Evolutionary conservation across 2,113 vertebrate genomes (phyloP), one percentile per base, ranked within the genome.

Genomic region (Glaucomys volans): DNA sequence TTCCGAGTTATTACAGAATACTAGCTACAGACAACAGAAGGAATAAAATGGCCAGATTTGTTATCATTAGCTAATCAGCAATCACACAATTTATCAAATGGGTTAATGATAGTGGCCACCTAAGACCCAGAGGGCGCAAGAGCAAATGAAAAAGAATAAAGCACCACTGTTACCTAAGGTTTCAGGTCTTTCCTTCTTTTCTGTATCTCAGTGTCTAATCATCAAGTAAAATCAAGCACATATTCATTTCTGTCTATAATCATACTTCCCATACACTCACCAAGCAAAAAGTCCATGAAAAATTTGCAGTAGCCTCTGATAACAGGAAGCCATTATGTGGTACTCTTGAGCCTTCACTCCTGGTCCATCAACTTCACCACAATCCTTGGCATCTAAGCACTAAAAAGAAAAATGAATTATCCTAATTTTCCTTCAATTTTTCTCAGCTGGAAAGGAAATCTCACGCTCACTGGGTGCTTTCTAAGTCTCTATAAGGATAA

Each of bases 281-380:
- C 99, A 99, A 97, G 98, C 98, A 98, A 99, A 99, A 16, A 99
- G 97, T 9, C 98, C 97, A 90, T 98, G 98, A 86, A 99, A 98
- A 94, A 99, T 98, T 94, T 99, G 99, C 72, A 99, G 97, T 7
- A 99, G 98, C 91, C 99, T 98, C 75, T 99, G 99, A 96, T 99
- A 99, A 94, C 99, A 99, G 10, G 98, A 98, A 10, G 99, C 98
- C 99, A 99, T 99, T 30, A 99, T 88, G 80, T 99, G 98, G 74
- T 99, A 97, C 95, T 99, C 99, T 81, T 99, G 98, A 81, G 97
- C 54, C 80, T 99, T 98, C 54, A 97, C 96, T 84, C 92, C 97
- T 2, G 98, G 97, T 26, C 98, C 98, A 59, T 99, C 99, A 77
- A 98, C 98, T 17, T 99, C 96, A 4, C 98, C 98, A 1, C 96